phyloP scores from a whole-genome alignment of 2,113 vertebrate genomes.

The Lepus europaeus region DNA sequence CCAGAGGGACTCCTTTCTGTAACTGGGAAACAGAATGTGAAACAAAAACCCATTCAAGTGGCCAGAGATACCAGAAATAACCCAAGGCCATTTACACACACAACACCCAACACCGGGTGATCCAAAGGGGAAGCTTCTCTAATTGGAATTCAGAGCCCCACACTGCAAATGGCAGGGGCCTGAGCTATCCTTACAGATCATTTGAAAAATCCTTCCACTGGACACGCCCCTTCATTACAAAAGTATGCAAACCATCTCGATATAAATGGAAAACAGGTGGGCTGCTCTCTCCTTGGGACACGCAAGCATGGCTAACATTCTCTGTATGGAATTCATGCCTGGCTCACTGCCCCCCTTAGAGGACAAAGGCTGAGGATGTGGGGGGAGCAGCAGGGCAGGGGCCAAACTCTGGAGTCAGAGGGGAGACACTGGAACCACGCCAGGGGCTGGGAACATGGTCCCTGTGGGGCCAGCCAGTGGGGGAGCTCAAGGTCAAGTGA shows the following conservation, averaged over 20 bases:
- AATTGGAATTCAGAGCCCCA: conserved; percentile 72
- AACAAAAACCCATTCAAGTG: conserved; percentile 80
- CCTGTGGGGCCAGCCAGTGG: background rate
- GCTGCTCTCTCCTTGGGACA: conserved; percentile 72
- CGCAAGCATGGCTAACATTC: conserved; percentile 80
- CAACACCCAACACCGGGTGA: conserved; percentile 74
- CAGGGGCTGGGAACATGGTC: background rate
- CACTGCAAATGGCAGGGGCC: conserved; percentile 44
- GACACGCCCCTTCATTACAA: conserved; percentile 79
- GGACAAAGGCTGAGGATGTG: background rate
- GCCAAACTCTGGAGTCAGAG: background rate
- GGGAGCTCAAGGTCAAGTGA: background rate
- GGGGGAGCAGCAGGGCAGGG: background rate
- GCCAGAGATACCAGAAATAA: conserved; percentile 84
- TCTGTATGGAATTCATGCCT: conserved; percentile 45
- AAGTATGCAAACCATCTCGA: conserved; percentile 79
- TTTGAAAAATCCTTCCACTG: conserved; percentile 65
- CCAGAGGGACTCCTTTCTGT: conserved; percentile 69
- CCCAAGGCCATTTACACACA: conserved; percentile 82
- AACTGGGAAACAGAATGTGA: conserved; percentile 43
- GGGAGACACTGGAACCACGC: background rate
- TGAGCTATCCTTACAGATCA: conserved; percentile 45
- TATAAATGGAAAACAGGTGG: conserved; percentile 76
- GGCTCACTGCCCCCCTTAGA: background rate
- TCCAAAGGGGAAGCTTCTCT: conserved; percentile 74